Conservation (phyloP, 2,888 invertebrate genomes). For the Leptopterna dolabrata region DNA sequence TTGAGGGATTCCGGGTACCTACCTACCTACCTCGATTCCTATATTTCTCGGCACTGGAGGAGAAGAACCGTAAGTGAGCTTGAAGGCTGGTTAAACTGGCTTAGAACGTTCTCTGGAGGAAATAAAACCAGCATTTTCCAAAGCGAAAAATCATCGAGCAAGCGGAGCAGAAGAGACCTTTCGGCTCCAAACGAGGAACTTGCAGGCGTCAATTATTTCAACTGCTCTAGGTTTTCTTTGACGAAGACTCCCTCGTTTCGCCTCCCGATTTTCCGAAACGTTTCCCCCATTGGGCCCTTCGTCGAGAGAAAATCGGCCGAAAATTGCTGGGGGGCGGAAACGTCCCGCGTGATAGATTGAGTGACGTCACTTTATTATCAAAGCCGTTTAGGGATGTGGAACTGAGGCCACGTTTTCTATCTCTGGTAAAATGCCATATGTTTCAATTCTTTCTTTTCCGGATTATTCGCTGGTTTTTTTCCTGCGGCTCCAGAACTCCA, state of each 20-base stretch:
- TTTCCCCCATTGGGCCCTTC: neutral
- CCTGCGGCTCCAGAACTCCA: no score
- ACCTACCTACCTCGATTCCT: no score
- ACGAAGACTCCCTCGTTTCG: neutral
- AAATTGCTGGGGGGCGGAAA: neutral
- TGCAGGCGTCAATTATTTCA: neutral
- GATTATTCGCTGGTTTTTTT: no score
- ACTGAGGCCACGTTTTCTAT: neutral
- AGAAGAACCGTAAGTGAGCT: neutral
- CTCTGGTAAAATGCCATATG: neutral
- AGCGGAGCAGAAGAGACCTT: neutral
- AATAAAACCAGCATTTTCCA: neutral
- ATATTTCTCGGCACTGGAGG: neutral
- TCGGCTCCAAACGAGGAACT: neutral
- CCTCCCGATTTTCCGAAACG: neutral
- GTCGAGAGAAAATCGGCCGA: neutral
- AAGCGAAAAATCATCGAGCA: neutral
- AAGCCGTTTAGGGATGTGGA: neutral
- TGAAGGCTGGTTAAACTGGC: neutral
- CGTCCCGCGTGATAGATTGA: neutral
- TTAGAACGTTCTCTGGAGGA: neutral
- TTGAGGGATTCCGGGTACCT: neutral
- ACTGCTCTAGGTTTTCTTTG: neutral
- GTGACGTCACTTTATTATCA: neutral
- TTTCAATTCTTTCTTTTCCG: no score